Base-by-base conservation (phyloP, 2,888 invertebrate species). In the Oscheius sp. region DNA sequence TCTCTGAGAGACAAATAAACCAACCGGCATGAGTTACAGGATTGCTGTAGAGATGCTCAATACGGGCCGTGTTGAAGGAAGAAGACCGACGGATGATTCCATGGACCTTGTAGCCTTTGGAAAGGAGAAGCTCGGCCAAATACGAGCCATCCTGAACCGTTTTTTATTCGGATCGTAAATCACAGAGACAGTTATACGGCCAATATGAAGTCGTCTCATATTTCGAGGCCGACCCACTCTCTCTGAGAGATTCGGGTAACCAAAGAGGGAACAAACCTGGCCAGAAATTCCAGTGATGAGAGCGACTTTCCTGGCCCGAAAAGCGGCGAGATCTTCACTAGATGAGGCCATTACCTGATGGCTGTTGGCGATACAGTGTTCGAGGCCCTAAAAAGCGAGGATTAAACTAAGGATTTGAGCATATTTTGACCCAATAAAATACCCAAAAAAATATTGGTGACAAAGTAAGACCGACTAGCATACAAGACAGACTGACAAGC, bases 221-320 rank as follows among this genome's bases (percentile, higher is more conserved):
- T n/a, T n/a, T n/a, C n/a, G n/a, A n/a, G n/a, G n/a, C n/a, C n/a
- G n/a, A n/a, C n/a, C n/a, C n/a, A n/a, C n/a, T n/a, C n/a, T n/a
- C n/a, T n/a, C n/a, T n/a, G n/a, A n/a, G n/a, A n/a, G n/a, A n/a
- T n/a, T n/a, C n/a, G n/a, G n/a, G n/a, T n/a, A n/a, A n/a, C n/a
- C n/a, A n/a, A n/a, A n/a, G n/a, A n/a, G n/a, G 10, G 23, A 65
- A 3, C 53, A 1, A 90, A 96, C 96, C 91, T 97, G 97, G 37
- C 97, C 97, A 45, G 95, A 95, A 73, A 97, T 96, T 79, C 97
- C 97, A 71, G 96, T 96, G 84, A 97, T 93, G 69, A 97, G 89
- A 12, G 97, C 96, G 57, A 95, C 90, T 82, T 88, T 89, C n/a
- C 84, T 50, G 20, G 83, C 80, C 20, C 81, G 50, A 61, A 82